A percentile compares a stretch with the other conserved stretches of the same genome.
Evolutionary conservation across 2,797 vertebrate genomes (phyloP).

Genomic region (Phrynocephalus forsythii): DNA sequence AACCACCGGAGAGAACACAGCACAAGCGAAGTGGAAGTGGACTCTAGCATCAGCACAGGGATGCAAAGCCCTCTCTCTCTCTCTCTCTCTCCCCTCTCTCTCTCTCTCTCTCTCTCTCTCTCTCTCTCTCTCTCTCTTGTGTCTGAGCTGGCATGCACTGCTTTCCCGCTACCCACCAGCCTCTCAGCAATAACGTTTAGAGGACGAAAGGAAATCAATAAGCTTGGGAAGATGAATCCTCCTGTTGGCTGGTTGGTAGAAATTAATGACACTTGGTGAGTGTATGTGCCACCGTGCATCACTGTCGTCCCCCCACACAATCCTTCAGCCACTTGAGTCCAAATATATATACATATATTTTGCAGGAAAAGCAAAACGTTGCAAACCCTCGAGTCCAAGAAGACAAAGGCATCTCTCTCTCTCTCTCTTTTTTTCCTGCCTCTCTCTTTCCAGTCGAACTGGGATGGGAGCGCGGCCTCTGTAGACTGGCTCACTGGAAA

Average conservation of each 20-base stretch:
- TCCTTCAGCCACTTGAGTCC: background rate
- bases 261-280: background rate
- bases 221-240: conserved; percentile 14
- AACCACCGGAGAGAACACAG: too few species aligned
- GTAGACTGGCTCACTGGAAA: background rate
- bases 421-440: too few species aligned
- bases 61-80: too few species aligned
- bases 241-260: conserved; percentile 13
- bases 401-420: background rate
- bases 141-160: background rate
- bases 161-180: conserved; percentile 18
- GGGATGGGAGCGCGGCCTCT: background rate
- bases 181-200: conserved; percentile 27
- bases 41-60: too few species aligned
- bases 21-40: too few species aligned
- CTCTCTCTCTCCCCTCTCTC: too few species aligned
- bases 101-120: too few species aligned
- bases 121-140: too few species aligned
- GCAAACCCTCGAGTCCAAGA: background rate
- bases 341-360: background rate
- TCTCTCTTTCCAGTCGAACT: background rate
- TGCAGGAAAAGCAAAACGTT: background rate
- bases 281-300: background rate
- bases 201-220: conserved; percentile 3
- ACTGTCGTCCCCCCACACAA: background rate